These are phyloP conservation scores for Heliothis virescens DNA, from an alignment of 1,140 invertebrate species.

Conservation along the genomic window DNA sequence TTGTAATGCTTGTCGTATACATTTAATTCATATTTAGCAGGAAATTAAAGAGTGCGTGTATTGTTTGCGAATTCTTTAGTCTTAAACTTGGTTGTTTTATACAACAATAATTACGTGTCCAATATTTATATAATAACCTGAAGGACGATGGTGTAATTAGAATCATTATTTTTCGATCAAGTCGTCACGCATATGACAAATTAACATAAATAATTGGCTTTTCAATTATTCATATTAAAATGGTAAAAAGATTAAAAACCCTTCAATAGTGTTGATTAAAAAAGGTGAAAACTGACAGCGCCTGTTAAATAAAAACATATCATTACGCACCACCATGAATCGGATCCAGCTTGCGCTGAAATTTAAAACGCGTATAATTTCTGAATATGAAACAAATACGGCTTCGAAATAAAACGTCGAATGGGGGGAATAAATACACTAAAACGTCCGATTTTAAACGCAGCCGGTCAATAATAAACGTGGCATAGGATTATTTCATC, in stretches of 20 bases:
- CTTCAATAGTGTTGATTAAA: too few species aligned
- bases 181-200: too few species aligned
- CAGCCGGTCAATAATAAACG: constrained; percentile 21
- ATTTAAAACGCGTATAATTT: constrained; percentile 25
- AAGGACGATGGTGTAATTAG: too few species aligned
- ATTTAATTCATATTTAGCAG: not conserved
- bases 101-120: too few species aligned
- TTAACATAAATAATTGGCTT: too few species aligned
- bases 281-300: not conserved
- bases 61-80: not conserved
- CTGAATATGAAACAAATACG: constrained; percentile 36
- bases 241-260: too few species aligned
- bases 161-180: too few species aligned
- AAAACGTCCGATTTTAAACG: constrained; percentile 45
- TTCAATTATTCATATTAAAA: too few species aligned
- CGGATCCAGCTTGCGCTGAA: constrained; percentile 20
- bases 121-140: too few species aligned
- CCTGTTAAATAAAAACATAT: constrained; percentile 27
- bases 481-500: constrained; percentile 56
- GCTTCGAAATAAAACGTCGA: constrained; percentile 5
- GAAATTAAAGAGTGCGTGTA: not conserved
- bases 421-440: constrained; percentile 25
- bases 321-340: not conserved
- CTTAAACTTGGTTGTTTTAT: too few species aligned
- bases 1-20: constrained; percentile 12